Percentiles rank a stretch among this genome's conserved stretches.
phyloP scores from a whole-genome alignment of 2,113 vertebrate genomes.

The Zapornia atra region DNA sequence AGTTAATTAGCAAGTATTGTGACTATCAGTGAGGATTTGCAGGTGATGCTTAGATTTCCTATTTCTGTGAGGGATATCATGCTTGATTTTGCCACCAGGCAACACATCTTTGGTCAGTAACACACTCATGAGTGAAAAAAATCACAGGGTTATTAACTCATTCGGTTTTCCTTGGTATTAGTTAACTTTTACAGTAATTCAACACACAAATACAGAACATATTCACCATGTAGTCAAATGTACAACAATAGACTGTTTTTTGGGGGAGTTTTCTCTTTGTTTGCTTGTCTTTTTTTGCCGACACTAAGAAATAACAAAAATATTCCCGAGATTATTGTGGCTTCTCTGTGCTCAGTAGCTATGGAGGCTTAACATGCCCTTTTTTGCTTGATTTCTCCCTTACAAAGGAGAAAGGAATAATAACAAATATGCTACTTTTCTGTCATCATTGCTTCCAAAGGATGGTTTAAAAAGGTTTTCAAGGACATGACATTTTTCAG shows the following conservation, averaged over 20 bases:
- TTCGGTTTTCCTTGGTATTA: not conserved
- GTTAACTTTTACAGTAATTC: not conserved
- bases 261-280: not conserved
- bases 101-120: not conserved
- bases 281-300: not conserved
- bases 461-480: not conserved
- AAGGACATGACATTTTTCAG: not conserved
- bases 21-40: not conserved
- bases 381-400: not conserved
- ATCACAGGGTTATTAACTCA: not conserved
- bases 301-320: not conserved
- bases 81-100: not conserved
- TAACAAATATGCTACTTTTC: not conserved
- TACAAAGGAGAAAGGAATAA: not conserved
- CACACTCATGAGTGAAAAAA: not conserved
- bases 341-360: not conserved
- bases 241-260: not conserved
- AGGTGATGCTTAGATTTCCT: not conserved
- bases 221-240: not conserved
- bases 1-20: conserved; percentile 38
- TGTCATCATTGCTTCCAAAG: not conserved
- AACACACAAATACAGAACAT: not conserved
- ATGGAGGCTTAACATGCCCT: not conserved
- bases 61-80: not conserved
- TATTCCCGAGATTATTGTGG: not conserved